These are phyloP conservation scores for Bombylius discolor DNA, from an alignment of 2,888 invertebrate species.

Conservation along the genomic window DNA sequence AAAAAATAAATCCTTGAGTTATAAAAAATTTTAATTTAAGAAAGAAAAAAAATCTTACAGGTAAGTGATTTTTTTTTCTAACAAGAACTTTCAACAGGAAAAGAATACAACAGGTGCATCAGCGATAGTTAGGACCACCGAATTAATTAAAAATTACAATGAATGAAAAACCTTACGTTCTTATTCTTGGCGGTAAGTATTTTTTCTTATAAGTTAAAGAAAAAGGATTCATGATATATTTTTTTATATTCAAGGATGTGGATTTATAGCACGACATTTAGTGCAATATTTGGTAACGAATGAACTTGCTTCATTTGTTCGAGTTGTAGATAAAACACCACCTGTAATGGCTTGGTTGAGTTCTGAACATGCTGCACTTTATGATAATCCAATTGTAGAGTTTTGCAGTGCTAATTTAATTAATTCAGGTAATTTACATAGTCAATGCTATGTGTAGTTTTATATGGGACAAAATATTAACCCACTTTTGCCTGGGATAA, in stretches of 20 bases:
- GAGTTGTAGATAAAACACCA: slow-evolving; percentile 84
- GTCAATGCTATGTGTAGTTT: no score
- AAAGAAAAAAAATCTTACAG: no score
- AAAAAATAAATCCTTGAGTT: no score
- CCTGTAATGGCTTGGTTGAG: slow-evolving; percentile 88
- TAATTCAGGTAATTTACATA: slow-evolving; percentile 52
- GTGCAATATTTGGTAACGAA: slow-evolving; percentile 67
- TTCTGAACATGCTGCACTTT: slow-evolving; percentile 53
- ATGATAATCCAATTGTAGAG: slow-evolving; percentile 64
- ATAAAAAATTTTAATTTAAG: no score
- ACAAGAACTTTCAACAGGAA: no score
- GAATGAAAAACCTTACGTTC: slow-evolving; percentile 31
- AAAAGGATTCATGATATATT: neutral
- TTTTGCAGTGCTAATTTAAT: slow-evolving; percentile 88
- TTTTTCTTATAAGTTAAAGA: neutral
- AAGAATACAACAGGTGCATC: no score
- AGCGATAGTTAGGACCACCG: no score
- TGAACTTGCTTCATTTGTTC: slow-evolving; percentile 58
- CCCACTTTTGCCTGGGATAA: no score
- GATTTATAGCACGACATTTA: slow-evolving; percentile 83
- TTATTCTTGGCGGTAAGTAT: slow-evolving; percentile 34
- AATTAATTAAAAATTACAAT: neutral
- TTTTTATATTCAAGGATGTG: slow-evolving; percentile 54
- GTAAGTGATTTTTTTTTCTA: no score
- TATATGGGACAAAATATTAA: neutral